Evolutionary conservation across 2,888 invertebrate species (phyloP).

Genomic region (Lottia gigantea): DNA sequence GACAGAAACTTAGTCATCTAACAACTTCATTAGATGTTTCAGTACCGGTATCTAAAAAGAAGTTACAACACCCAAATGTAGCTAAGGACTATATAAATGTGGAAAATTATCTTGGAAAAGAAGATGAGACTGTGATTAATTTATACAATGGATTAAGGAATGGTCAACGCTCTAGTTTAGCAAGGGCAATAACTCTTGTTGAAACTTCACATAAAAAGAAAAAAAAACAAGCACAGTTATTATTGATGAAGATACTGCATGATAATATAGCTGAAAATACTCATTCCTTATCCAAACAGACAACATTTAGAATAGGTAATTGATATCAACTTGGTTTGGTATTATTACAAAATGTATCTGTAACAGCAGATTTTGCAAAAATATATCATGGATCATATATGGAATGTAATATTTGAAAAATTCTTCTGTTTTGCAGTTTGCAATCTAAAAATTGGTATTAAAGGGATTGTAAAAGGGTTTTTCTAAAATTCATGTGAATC

Average conservation of each 20-base stretch:
- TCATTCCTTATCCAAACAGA: constrained; percentile 35
- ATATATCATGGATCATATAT: too few species aligned
- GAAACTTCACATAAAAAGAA: constrained; percentile 69
- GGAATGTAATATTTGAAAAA: too few species aligned
- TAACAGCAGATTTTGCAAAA: too few species aligned
- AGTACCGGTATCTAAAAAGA: too few species aligned
- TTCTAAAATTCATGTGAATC: too few species aligned
- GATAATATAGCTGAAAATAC: constrained; percentile 42
- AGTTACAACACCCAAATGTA: not conserved
- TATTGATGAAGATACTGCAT: constrained; percentile 63
- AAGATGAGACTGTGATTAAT: constrained; percentile 32
- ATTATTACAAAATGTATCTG: too few species aligned
- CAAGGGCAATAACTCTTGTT: constrained; percentile 70
- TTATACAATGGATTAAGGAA: constrained; percentile 50
- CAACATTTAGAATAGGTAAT: constrained; percentile 68
- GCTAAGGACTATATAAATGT: constrained; percentile 3
- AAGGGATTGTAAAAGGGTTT: too few species aligned
- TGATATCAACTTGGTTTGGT: too few species aligned
- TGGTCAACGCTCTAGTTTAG: constrained; percentile 67
- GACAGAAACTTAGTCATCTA: too few species aligned
- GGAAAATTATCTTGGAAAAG: constrained; percentile 6
- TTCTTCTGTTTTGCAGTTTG: too few species aligned
- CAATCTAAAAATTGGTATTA: too few species aligned
- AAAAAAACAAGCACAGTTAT: constrained; percentile 66
- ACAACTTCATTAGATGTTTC: not conserved